Base-by-base conservation (phyloP, 2,113 vertebrate species). In the Microcebus ravelobensis region DNA sequence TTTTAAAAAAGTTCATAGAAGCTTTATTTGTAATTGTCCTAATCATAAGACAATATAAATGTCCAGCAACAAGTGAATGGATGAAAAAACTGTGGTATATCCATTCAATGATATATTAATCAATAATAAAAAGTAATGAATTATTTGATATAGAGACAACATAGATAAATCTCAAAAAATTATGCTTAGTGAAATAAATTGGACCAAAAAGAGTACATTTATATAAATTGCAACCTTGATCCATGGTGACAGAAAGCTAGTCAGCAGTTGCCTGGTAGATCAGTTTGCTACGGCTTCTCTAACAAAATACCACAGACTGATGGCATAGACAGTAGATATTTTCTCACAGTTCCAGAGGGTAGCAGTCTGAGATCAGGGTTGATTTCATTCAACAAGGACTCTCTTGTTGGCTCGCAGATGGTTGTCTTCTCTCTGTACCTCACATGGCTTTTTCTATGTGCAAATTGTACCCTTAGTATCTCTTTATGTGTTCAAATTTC, bases 371-470 rank as follows among this genome's bases (percentile, higher is more conserved):
- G 29, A 45, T 42, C 31, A 39, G 59, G 13, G 1, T 11, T 36
- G 14, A 8, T 81, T 93, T 85, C 27, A 18, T 76, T 42, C 5
- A 20, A 18, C 52, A 55, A 55, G 5, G 27, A 4, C 5, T 93
- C 0, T n/a, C 25, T 82, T 10, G 0, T 77, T 88, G 65, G 23
- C 14, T 61, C 39, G 5, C 9, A 42, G 18, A 52, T 57, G 50
- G 3, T 27, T 57, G 4, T 25, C 25, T 70, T 80, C 21, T 90
- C 5, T 74, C 42, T 55, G 8, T 55, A 63, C 14, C 6, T 57
- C 14, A 29, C 0, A 0, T 0, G 34, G 15, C 10, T 57, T 65
- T 74, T 80, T 10, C 4, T 70, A 14, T 55, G 3, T 15, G 31
- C 2, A 36, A 42, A 48, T 10, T 31, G 59, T 20, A 7, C 11